A percentile compares a stretch with the other conserved stretches of the same genome.
Conservation (phyloP, 1,140 invertebrate genomes). For the Frieseomelitta varia region DNA sequence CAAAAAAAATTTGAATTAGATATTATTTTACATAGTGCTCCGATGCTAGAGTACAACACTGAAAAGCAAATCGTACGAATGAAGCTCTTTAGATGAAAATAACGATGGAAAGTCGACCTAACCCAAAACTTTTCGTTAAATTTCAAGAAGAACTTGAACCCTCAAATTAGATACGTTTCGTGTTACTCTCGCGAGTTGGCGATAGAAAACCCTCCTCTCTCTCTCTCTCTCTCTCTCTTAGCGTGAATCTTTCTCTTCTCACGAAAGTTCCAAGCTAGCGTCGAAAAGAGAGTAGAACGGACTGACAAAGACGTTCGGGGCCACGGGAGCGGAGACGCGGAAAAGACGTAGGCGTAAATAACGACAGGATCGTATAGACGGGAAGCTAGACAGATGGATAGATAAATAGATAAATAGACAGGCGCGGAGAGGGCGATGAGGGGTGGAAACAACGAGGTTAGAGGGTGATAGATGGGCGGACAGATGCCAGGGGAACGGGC, state of each 20-base stretch:
- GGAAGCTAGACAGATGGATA: constrained; percentile 16
- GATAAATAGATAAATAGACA: constrained; percentile 35
- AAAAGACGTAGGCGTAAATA: constrained; percentile 18
- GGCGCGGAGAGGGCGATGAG: background rate
- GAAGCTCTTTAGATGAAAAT: background rate
- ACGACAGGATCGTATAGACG: constrained; percentile 1
- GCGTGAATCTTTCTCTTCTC: background rate
- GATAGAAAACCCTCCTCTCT: background rate
- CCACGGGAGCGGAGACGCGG: too few species aligned
- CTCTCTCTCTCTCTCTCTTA: background rate
- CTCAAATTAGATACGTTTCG: background rate
- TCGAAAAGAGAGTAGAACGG: background rate
- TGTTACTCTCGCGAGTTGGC: background rate
- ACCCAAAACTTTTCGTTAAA: background rate
- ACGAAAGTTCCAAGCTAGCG: background rate
- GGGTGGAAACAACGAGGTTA: background rate
- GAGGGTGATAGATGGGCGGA: constrained; percentile 25
- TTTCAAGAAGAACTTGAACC: background rate
- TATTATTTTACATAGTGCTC: background rate
- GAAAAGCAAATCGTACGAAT: background rate
- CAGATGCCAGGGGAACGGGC: constrained; percentile 36
- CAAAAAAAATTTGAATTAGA: background rate
- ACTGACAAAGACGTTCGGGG: background rate
- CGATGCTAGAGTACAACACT: background rate
- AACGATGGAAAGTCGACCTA: background rate